phyloP scores from a whole-genome alignment of 2,113 vertebrate genomes.

The Naja naja region DNA sequence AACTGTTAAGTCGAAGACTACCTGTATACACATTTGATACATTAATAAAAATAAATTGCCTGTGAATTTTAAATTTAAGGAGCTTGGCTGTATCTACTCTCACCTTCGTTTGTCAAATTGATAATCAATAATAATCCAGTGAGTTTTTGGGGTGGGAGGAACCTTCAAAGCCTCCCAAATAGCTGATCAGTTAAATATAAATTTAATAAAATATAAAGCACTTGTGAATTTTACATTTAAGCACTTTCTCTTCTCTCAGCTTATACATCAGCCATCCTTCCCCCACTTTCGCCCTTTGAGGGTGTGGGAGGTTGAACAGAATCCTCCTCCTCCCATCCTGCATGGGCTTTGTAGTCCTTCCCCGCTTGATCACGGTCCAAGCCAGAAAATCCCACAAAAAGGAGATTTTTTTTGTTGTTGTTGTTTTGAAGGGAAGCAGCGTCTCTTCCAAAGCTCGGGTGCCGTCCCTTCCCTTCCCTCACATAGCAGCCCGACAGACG shows the following conservation, averaged over 20 bases:
- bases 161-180: neutral
- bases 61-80: neutral
- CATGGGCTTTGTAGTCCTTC: neutral
- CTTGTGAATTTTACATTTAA: neutral
- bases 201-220: neutral
- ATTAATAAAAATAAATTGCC: neutral
- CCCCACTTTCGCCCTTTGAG: neutral
- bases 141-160: neutral
- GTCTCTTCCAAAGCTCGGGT: neutral
- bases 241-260: neutral
- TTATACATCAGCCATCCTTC: neutral
- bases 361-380: neutral
- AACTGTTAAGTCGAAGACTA: rapidly evolving
- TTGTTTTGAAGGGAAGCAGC: neutral
- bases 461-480: neutral
- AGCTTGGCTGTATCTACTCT: neutral
- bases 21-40: too few relatives aligned
- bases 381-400: neutral
- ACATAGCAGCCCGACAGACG: neutral
- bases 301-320: neutral
- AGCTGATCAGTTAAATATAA: too few relatives aligned
- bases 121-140: neutral
- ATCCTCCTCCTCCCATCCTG: neutral
- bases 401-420: too few relatives aligned
- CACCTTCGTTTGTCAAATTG: neutral